A percentile compares a stretch with the other conserved stretches of the same genome.
Conservation (phyloP, 1,140 invertebrate species). For the Agrypnia vestita region DNA sequence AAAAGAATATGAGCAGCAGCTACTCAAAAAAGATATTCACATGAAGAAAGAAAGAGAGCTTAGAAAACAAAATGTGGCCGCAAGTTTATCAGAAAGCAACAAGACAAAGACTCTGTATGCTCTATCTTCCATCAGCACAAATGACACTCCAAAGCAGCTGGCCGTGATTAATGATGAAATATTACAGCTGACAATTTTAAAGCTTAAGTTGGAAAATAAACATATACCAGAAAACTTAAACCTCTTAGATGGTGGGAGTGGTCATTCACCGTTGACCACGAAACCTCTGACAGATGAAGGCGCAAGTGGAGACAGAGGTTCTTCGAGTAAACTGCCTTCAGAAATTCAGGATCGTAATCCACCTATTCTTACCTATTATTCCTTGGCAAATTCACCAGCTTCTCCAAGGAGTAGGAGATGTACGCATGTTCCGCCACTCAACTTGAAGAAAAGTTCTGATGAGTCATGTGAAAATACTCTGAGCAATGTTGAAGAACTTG, state of each 20-base stretch:
- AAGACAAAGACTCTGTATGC: no score
- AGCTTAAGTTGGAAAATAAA: slow-evolving; percentile 54
- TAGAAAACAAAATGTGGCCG: not conserved
- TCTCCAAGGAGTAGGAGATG: not conserved
- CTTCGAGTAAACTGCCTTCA: not conserved
- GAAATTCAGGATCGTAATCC: not conserved
- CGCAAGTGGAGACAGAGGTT: slow-evolving; percentile 17
- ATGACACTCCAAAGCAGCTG: slow-evolving; percentile 37
- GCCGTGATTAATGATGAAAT: slow-evolving; percentile 53
- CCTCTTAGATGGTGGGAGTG: not conserved
- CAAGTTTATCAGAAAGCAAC: not conserved
- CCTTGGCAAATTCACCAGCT: not conserved
- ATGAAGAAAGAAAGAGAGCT: slow-evolving; percentile 27
- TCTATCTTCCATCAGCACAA: slow-evolving; percentile 14
- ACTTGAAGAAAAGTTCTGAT: slow-evolving; percentile 52
- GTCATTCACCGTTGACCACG: not conserved
- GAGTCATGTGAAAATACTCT: slow-evolving; percentile 39
- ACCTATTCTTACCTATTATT: slow-evolving; percentile 15
- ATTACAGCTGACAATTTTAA: slow-evolving; percentile 46
- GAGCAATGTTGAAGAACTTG: slow-evolving; percentile 27
- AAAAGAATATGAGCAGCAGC: slow-evolving; percentile 66
- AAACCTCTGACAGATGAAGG: slow-evolving; percentile 22
- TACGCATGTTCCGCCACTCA: slow-evolving; percentile 46
- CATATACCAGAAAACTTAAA: slow-evolving; percentile 21
- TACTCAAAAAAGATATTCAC: slow-evolving; percentile 63